Conservation (phyloP, 2,113 vertebrate species). For the Eulemur macaco region DNA sequence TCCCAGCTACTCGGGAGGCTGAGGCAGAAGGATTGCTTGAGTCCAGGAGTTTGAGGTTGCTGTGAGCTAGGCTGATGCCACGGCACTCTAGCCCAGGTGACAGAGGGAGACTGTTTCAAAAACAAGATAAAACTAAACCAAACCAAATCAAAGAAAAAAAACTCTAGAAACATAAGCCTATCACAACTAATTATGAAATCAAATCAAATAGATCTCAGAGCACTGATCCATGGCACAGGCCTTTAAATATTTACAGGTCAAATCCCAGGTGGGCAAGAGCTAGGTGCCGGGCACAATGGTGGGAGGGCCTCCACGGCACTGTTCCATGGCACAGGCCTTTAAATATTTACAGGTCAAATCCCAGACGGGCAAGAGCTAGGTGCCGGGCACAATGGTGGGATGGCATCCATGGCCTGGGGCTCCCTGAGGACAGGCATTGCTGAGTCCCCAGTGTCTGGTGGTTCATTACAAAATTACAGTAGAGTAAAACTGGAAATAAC, state of each 20-base stretch:
- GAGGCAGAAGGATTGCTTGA: too few species aligned
- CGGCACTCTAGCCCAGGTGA: too few species aligned
- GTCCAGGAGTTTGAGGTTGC: too few species aligned
- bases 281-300: background rate
- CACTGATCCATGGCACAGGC: fast-evolving
- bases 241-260: background rate
- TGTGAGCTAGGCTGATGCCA: too few species aligned
- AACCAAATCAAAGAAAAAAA: background rate
- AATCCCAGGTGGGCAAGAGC: background rate
- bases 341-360: background rate
- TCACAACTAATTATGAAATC: background rate
- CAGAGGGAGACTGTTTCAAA: too few species aligned
- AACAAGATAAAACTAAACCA: background rate
- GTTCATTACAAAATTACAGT: background rate
- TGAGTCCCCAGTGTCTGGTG: background rate
- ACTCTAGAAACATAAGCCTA: background rate
- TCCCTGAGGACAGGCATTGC: background rate
- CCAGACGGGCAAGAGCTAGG: background rate
- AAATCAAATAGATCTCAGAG: background rate
- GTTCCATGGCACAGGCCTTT: fast-evolving
- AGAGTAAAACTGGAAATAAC: background rate
- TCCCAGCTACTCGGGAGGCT: too few species aligned
- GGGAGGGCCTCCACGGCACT: fast-evolving
- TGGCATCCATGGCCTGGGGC: background rate
- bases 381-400: too few species aligned